These are phyloP conservation scores for Hoplodrina blanda DNA, from an alignment of 2,888 invertebrate genomes.

Conservation along the genomic window DNA sequence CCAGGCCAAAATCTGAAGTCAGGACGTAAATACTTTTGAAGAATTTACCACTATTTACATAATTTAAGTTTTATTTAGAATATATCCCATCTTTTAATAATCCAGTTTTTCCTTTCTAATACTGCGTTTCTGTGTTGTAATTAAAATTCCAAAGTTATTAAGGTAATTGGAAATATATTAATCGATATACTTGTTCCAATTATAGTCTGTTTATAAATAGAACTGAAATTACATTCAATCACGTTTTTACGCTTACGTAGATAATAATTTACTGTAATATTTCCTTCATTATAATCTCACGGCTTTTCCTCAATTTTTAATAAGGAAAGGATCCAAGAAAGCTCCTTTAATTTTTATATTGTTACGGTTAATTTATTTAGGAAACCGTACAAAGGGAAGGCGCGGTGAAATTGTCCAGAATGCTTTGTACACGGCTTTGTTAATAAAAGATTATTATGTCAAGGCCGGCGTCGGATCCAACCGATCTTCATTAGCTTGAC, in stretches of 20 bases:
- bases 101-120: too few relatives aligned
- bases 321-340: constrained; percentile 9
- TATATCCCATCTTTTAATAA: too few relatives aligned
- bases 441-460: constrained; percentile 16
- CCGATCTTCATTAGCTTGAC: constrained; percentile 42
- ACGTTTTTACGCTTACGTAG: neutral
- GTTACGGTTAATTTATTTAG: constrained; percentile 13
- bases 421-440: constrained; percentile 8
- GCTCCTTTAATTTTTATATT: constrained; percentile 3
- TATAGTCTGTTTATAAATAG: neutral
- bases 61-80: too few relatives aligned
- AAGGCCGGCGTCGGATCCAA: constrained; percentile 20
- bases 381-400: neutral
- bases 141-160: neutral
- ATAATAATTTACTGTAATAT: neutral
- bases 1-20: too few relatives aligned
- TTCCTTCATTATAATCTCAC: neutral
- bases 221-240: neutral
- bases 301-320: neutral
- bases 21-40: too few relatives aligned
- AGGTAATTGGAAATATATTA: neutral
- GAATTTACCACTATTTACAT: too few relatives aligned
- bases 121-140: too few relatives aligned
- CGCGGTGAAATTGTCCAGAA: neutral
- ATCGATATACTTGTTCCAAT: neutral